phyloP scores from a whole-genome alignment of 2,888 invertebrate genomes.

The Tholera decimalis region DNA sequence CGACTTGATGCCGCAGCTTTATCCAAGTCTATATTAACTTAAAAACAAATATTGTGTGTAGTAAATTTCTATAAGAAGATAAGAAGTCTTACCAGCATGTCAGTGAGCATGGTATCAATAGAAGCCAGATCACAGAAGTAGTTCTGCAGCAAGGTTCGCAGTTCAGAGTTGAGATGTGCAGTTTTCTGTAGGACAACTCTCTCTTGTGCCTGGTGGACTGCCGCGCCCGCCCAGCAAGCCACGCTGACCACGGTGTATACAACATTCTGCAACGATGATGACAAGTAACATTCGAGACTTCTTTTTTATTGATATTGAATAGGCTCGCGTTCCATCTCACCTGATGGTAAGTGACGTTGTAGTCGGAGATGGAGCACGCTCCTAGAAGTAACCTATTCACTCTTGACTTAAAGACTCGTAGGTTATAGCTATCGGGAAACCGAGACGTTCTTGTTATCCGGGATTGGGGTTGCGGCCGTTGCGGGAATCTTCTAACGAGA shows the following conservation, averaged over 20 bases:
- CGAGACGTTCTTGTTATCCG: too few species aligned
- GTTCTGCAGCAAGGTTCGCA: conserved; percentile 81
- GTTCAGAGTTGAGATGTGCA: conserved; percentile 84
- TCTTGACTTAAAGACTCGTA: too few species aligned
- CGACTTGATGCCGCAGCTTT: neutral
- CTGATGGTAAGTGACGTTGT: too few species aligned
- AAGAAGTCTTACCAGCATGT: conserved; percentile 88
- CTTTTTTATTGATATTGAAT: too few species aligned
- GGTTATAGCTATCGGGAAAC: too few species aligned
- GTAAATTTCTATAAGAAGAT: too few species aligned
- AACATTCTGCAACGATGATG: conserved; percentile 70
- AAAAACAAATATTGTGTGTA: neutral
- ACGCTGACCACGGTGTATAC: conserved; percentile 84
- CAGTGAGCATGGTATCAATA: conserved; percentile 91
- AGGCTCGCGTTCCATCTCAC: too few species aligned
- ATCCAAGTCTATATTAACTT: neutral
- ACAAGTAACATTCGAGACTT: neutral
- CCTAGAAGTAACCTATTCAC: too few species aligned
- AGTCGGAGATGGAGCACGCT: too few species aligned
- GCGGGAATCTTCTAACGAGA: too few species aligned
- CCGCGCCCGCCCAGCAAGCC: conserved; percentile 89
- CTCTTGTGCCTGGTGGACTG: conserved; percentile 87
- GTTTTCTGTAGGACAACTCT: conserved; percentile 84
- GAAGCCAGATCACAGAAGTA: conserved; percentile 91
- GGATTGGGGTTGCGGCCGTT: too few species aligned